Evolutionary conservation across 2,797 vertebrate genomes (phyloP).

Genomic region (Poecilia gillii): DNA sequence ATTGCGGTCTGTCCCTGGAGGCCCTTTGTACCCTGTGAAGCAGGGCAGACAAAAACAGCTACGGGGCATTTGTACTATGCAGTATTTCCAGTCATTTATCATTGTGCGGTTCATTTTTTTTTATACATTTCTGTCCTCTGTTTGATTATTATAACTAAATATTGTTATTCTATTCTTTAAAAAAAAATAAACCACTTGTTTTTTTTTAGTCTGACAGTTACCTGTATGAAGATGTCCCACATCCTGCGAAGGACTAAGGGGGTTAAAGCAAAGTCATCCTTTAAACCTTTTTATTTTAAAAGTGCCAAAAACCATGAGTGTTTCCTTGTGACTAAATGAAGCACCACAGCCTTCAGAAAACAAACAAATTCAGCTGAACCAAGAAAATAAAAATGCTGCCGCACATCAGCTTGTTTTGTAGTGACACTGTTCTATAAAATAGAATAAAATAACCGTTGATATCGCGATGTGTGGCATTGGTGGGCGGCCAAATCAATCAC

Average conservation of each 20-base stretch:
- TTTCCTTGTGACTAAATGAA: slow-evolving; percentile 69
- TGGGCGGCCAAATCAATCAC: slow-evolving; percentile 27
- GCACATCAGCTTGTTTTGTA: slow-evolving; percentile 76
- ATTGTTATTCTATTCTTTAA: slow-evolving; percentile 77
- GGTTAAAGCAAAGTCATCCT: slow-evolving; percentile 60
- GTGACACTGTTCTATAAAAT: slow-evolving; percentile 77
- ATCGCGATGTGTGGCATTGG: slow-evolving; percentile 69
- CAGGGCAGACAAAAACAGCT: slow-evolving; percentile 67
- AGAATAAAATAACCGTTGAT: slow-evolving; percentile 56
- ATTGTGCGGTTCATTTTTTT: slow-evolving; percentile 72
- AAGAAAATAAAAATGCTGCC: slow-evolving; percentile 50
- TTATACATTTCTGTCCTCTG: slow-evolving; percentile 79
- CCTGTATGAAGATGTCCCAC: slow-evolving; percentile 56
- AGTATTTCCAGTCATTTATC: slow-evolving; percentile 83
- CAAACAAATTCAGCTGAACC: slow-evolving; percentile 55
- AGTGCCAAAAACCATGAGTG: slow-evolving; percentile 79
- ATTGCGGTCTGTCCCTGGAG: slow-evolving; percentile 69
- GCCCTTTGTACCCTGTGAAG: slow-evolving; percentile 65
- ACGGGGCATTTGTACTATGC: slow-evolving; percentile 85
- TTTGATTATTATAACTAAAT: slow-evolving; percentile 76
- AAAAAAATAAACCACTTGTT: slow-evolving; percentile 44
- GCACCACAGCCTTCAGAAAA: slow-evolving; percentile 73
- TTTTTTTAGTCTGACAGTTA: slow-evolving; percentile 61
- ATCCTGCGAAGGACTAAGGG: slow-evolving; percentile 59
- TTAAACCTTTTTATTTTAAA: slow-evolving; percentile 73